Conservation (phyloP, 2,113 vertebrate genomes). For the Capricornis sumatraensis region DNA sequence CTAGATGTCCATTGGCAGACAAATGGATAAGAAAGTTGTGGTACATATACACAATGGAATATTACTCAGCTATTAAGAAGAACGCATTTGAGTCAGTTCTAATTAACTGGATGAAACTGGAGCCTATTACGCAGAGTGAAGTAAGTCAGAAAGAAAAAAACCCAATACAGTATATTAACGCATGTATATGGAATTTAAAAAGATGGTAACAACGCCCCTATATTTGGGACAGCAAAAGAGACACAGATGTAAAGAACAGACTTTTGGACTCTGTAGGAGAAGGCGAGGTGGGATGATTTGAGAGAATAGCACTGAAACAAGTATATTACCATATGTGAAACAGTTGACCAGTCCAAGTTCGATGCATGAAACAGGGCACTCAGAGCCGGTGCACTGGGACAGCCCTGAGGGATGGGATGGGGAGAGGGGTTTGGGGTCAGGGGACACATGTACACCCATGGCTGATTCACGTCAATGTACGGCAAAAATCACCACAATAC, state of each 20-base stretch:
- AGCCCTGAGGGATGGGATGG: not conserved
- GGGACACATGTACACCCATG: not conserved
- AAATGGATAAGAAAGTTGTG: not conserved
- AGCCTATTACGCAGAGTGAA: not conserved
- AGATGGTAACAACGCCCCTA: not conserved
- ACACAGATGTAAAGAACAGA: not conserved
- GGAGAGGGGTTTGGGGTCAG: not conserved
- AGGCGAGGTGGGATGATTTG: not conserved
- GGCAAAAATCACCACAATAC: not conserved
- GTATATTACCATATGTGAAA: not conserved
- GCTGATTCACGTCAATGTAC: not conserved
- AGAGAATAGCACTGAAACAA: not conserved
- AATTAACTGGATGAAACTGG: not conserved
- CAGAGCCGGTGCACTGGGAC: not conserved
- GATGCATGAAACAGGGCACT: not conserved
- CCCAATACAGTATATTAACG: not conserved
- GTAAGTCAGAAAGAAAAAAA: not conserved
- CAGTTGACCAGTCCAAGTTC: not conserved
- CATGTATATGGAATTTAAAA: not conserved
- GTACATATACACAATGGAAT: not conserved
- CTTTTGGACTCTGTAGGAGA: not conserved
- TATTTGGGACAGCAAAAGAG: not conserved
- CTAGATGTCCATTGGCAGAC: not conserved
- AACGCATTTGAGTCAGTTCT: not conserved
- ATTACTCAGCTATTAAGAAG: not conserved